Conservation (phyloP, 2,797 vertebrate genomes). For the Gymnodraco acuticeps region DNA sequence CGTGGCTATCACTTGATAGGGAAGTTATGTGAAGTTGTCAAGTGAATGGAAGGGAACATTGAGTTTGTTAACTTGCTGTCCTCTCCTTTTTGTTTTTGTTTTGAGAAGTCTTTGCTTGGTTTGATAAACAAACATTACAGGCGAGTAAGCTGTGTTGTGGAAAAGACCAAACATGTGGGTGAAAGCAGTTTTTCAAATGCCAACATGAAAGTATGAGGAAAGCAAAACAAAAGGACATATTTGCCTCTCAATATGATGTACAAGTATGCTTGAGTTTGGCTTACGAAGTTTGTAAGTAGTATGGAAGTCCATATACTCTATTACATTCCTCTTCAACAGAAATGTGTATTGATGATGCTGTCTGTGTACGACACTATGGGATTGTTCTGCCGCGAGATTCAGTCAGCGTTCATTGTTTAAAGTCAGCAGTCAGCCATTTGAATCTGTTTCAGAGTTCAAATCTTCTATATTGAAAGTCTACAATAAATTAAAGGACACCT, state of each 20-base stretch:
- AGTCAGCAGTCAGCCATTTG: neutral
- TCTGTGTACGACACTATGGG: neutral
- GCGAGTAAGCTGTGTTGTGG: neutral
- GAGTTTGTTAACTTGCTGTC: constrained; percentile 38
- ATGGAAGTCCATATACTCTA: no score
- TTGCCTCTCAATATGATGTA: neutral
- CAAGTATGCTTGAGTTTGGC: no score
- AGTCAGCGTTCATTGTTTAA: neutral
- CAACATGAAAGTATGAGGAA: constrained; percentile 36
- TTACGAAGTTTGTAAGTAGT: neutral
- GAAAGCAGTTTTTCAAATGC: constrained; percentile 36
- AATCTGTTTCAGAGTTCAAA: constrained; percentile 1
- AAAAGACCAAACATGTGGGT: neutral
- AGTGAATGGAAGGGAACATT: constrained; percentile 8
- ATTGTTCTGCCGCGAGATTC: neutral
- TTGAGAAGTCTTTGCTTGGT: neutral
- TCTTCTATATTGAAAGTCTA: neutral
- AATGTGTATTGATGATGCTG: constrained; percentile 11
- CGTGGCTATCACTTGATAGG: no score
- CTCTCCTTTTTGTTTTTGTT: constrained; percentile 15
- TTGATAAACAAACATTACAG: constrained; percentile 22
- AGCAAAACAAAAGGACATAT: constrained; percentile 39
- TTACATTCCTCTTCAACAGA: neutral
- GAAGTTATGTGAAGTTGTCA: no score
- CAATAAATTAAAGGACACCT: neutral